A percentile compares a stretch with the other conserved stretches of the same genome.
These are phyloP conservation scores for Cynopterus sphinx DNA, from an alignment of 2,797 vertebrate species.

Conservation along the genomic window DNA sequence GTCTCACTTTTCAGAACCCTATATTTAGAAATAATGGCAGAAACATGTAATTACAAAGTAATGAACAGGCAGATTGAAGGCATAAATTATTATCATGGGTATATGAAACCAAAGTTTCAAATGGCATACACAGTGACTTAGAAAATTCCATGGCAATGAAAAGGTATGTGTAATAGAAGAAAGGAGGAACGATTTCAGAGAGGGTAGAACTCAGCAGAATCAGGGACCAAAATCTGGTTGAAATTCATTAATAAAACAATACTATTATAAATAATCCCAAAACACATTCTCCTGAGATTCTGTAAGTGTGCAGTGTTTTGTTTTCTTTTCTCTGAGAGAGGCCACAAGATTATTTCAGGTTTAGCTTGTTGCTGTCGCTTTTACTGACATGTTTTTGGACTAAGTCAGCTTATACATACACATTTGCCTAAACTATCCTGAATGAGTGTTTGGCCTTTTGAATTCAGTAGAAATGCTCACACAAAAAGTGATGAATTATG, in stretches of 20 bases:
- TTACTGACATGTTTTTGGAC: not conserved
- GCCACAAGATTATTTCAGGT: not conserved
- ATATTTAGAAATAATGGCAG: not conserved
- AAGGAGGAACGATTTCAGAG: not conserved
- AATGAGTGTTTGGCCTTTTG: not conserved
- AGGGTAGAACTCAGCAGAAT: not conserved
- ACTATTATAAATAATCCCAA: not conserved
- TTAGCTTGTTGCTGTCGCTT: not conserved
- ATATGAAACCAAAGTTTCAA: not conserved
- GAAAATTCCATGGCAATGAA: not conserved
- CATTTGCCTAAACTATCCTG: not conserved
- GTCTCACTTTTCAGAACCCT: not conserved
- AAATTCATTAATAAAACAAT: not conserved
- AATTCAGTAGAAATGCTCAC: not conserved
- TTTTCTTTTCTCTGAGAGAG: not conserved
- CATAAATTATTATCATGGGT: not conserved
- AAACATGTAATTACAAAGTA: not conserved
- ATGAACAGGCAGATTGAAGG: not conserved
- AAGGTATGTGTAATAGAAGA: not conserved
- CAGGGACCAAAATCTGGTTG: not conserved
- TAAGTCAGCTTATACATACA: not conserved
- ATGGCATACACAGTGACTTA: not conserved
- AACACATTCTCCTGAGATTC: fast-evolving
- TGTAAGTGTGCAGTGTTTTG: not conserved
- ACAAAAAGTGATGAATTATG: not conserved